A percentile compares a stretch with the other conserved stretches of the same genome.
These are phyloP conservation scores for Hartigia nigra DNA, from an alignment of 2,888 invertebrate species.

Conservation along the genomic window DNA sequence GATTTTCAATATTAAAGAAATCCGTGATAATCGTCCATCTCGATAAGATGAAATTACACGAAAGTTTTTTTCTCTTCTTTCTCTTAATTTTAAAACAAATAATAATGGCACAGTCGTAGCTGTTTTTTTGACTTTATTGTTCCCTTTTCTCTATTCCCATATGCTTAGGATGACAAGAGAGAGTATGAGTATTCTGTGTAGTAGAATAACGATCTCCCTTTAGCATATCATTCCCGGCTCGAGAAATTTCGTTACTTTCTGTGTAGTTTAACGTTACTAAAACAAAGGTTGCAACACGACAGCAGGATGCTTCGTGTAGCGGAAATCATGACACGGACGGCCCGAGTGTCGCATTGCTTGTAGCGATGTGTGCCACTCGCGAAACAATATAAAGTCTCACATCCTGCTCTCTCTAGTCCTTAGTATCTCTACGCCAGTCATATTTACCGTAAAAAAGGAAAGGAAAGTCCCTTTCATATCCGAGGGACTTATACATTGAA, in stretches of 20 bases:
- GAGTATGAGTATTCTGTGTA: neutral
- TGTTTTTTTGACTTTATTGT: neutral
- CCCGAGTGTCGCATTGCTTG: neutral
- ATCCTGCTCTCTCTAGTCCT: neutral
- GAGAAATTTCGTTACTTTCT: neutral
- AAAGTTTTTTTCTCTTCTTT: neutral
- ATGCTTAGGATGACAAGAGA: neutral
- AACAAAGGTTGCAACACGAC: neutral
- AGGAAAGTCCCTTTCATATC: neutral
- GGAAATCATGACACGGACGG: neutral
- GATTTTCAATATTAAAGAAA: too few species aligned
- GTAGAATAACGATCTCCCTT: neutral
- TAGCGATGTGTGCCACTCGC: slow-evolving; percentile 3
- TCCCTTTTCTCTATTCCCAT: neutral
- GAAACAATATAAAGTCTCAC: neutral
- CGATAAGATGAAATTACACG: neutral
- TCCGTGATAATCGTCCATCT: too few species aligned
- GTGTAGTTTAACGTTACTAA: neutral
- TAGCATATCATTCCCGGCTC: neutral
- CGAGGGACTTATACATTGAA: neutral
- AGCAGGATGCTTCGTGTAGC: neutral
- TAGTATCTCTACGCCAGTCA: neutral
- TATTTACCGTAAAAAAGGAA: neutral
- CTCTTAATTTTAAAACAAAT: neutral
- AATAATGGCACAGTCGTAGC: neutral